A percentile compares a stretch with the other conserved stretches of the same genome.
Evolutionary conservation across 2,888 invertebrate species (phyloP).

Genomic region (Eupithecia exiguata): DNA sequence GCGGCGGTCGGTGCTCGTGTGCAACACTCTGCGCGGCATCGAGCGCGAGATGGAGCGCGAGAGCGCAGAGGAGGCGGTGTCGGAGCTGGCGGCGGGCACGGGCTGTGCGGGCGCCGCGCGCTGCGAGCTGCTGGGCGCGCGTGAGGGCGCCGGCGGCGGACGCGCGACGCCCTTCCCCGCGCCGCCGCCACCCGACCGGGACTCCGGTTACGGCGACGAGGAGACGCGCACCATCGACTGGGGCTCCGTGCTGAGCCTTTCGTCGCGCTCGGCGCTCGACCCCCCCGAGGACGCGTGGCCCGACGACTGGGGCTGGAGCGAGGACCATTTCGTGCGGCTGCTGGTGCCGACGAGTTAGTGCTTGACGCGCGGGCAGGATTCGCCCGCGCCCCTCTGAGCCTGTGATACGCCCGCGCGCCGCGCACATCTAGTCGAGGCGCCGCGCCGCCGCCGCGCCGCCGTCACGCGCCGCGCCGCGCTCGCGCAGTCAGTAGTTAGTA

Average conservation of each 20-base stretch:
- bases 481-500: constrained; percentile 82
- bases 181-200: constrained; percentile 84
- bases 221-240: constrained; percentile 94
- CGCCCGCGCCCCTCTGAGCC: constrained; percentile 80
- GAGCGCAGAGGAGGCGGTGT: constrained; percentile 82
- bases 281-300: constrained; percentile 91
- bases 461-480: constrained; percentile 64
- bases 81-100: constrained; percentile 58
- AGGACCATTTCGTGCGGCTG: constrained; percentile 89
- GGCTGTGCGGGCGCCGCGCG: constrained; percentile 82
- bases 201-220: constrained; percentile 91
- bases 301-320: constrained; percentile 85
- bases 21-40: constrained; percentile 94
- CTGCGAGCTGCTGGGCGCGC: constrained; percentile 82
- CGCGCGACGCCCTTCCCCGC: constrained; percentile 88
- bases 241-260: constrained; percentile 94
- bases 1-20: constrained; percentile 95
- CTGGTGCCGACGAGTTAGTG: constrained; percentile 88
- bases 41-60: constrained; percentile 94
- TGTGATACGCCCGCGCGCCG: constrained; percentile 68
- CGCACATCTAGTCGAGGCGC: constrained; percentile 67
- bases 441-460: constrained; percentile 54
- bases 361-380: constrained; percentile 77
- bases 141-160: constrained; percentile 77
- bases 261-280: constrained; percentile 93